Evolutionary conservation across 2,888 invertebrate genomes (phyloP), one percentile per base, ranked within the genome.

Genomic region (Mimas tiliae): DNA sequence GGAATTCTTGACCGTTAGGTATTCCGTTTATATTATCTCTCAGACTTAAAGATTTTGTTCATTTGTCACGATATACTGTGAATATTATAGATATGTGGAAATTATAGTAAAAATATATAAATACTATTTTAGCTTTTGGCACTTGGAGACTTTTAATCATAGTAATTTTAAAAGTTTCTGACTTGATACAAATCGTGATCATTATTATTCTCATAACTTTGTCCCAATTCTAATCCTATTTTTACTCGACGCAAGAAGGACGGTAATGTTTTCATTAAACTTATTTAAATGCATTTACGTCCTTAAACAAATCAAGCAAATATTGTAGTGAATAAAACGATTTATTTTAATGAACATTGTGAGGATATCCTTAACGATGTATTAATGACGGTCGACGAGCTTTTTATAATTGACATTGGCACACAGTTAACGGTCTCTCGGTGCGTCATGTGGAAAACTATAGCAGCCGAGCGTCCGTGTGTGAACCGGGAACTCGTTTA

Each of bases 351-450:
- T 58, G 11, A 16, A 42, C 42, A 11, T 12, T 16, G 12, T 19
- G 42, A 58, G 58, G 58, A 58, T 58, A 42, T 58, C 58, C 58
- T 42, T 21, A 58, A 42, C 42, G 19, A 58, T 9, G 19, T 42
- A 38, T 12, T 58, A 58, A 58, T 58, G 58, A 6, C 42, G 58
- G 12, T 4, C 7, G 7, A 11, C 21, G 21, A 11, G 38, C 34
- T 58, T 38, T 58, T 42, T 58, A 42, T 42, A 19, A 58, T 58
- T 21, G 42, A 58, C 58, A 58, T 58, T 19, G 58, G 58, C 8
- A 16, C 16, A 19, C 42, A 19, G 19, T 38, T 58, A 58, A 58
- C 58, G 58, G 58, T 58, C 0, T 16, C 42, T 14, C 27, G 27
- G 14, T 19, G 58, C 19, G 58, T 52, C 52, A 52, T 14, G 52